These are phyloP conservation scores for Acanthaster planci DNA, from an alignment of 35 echinoderm and acorn worm species.

Conservation along the genomic window DNA sequence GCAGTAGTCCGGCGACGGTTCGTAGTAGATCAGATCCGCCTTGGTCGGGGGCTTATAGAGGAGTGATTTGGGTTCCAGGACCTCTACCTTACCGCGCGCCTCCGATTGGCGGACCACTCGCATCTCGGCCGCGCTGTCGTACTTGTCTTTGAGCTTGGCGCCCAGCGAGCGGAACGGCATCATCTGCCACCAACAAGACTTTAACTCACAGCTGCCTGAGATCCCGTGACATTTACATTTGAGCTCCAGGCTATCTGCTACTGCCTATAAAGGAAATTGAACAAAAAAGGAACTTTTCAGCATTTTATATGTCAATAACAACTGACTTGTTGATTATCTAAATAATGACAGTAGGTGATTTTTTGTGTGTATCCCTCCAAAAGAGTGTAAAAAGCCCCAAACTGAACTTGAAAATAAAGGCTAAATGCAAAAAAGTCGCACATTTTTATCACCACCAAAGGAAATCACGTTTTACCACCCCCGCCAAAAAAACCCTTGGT, in stretches of 20 bases:
- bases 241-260: conserved; percentile 76
- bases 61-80: conserved; percentile 60
- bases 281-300: not conserved
- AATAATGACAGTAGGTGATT: too few relatives aligned
- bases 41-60: conserved; percentile 76
- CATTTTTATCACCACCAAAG: too few relatives aligned
- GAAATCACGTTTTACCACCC: too few relatives aligned
- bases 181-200: conserved; percentile 97
- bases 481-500: too few relatives aligned
- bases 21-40: conserved; percentile 87
- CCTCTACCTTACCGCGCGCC: conserved; percentile 40
- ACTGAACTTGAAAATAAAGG: too few relatives aligned
- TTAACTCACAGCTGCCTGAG: conserved; percentile 92
- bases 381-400: too few relatives aligned
- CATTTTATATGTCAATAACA: too few relatives aligned
- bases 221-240: conserved; percentile 98
- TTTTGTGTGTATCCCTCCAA: too few relatives aligned
- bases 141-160: conserved; percentile 72
- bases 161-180: conserved; percentile 79
- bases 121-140: conserved; percentile 99
- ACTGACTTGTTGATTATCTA: too few relatives aligned
- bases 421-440: too few relatives aligned
- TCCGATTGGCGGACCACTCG: conserved; percentile 29
- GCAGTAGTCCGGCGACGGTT: conserved; percentile 82
- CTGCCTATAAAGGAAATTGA: conserved; percentile 39